phyloP scores from a whole-genome alignment of 1,140 invertebrate genomes.

The Conus ventricosus region DNA sequence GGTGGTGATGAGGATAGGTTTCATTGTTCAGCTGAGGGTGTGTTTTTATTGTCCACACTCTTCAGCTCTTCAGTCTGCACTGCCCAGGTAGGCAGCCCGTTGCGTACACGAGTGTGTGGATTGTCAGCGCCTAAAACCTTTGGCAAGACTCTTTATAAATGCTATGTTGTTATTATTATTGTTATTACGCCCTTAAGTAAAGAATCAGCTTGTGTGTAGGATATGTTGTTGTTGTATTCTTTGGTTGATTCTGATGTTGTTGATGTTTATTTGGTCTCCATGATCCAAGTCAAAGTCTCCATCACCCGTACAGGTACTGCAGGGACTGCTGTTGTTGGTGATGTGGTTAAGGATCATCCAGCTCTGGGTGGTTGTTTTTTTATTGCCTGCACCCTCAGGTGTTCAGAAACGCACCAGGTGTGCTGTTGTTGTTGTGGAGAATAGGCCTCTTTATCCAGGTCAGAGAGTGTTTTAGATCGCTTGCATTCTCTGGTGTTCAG shows the following conservation, averaged over 20 bases:
- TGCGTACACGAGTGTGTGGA: no score
- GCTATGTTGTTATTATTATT: no score
- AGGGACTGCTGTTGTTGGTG: constrained; percentile 93
- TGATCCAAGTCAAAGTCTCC: no score
- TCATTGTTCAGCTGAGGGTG: not conserved
- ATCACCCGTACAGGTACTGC: no score
- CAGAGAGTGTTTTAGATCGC: constrained; percentile 99
- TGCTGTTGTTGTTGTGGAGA: constrained; percentile 93
- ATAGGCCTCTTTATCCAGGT: constrained; percentile 99
- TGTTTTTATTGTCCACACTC: no score
- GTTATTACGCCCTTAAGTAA: no score
- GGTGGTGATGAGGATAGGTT: not conserved
- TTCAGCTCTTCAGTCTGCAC: constrained; percentile 88
- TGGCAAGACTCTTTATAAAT: no score
- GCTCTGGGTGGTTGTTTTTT: constrained; percentile 99
- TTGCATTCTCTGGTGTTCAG: constrained; percentile 85
- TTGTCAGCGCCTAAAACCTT: no score
- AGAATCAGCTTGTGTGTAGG: no score
- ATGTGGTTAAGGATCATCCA: constrained; percentile 96
- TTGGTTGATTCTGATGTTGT: no score
- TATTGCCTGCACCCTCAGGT: constrained; percentile 91
- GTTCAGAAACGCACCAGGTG: constrained; percentile 83
- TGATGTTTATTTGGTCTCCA: no score
- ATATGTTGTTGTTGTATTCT: no score
- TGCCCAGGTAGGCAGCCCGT: constrained; percentile 77